A percentile compares a stretch with the other conserved stretches of the same genome.
Evolutionary conservation across 2,113 vertebrate genomes (phyloP).

Genomic region (Pica pica): DNA sequence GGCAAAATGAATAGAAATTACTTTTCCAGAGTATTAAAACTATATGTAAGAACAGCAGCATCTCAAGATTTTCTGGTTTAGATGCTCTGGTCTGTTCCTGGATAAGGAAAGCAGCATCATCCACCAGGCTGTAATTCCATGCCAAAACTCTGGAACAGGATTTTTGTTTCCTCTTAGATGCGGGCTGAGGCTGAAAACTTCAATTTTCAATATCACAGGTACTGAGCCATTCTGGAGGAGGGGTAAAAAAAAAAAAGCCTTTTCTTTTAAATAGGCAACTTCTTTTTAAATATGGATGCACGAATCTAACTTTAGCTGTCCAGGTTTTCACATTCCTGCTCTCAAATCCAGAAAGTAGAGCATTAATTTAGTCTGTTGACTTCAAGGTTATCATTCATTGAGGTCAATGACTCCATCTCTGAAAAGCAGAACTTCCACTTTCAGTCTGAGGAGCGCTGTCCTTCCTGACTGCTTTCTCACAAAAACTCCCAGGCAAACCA

Average conservation of each 20-base stretch:
- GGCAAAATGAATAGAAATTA: neutral
- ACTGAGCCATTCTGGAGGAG: neutral
- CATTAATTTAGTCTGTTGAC: conserved; percentile 60
- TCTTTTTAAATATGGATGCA: conserved; percentile 65
- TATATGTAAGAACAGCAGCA: neutral
- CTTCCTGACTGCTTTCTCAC: neutral
- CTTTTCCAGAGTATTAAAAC: neutral
- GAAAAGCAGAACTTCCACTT: conserved; percentile 46
- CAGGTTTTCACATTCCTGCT: conserved; percentile 48
- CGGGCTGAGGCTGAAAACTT: neutral
- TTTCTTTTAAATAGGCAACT: conserved; percentile 50
- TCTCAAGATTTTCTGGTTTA: neutral
- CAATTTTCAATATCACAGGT: neutral
- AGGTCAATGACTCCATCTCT: conserved; percentile 58
- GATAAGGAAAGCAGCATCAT: neutral
- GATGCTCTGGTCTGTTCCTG: neutral
- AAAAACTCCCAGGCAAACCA: neutral
- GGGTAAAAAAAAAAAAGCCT: neutral
- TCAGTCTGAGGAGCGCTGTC: neutral
- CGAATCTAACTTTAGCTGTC: conserved; percentile 58
- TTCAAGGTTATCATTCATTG: conserved; percentile 65
- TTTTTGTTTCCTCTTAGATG: neutral
- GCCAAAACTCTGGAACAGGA: neutral
- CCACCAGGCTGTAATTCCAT: neutral
- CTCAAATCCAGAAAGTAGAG: conserved; percentile 51